These are phyloP conservation scores for Drosophila watanabei DNA, from an alignment of 1,140 invertebrate species.

Conservation along the genomic window DNA sequence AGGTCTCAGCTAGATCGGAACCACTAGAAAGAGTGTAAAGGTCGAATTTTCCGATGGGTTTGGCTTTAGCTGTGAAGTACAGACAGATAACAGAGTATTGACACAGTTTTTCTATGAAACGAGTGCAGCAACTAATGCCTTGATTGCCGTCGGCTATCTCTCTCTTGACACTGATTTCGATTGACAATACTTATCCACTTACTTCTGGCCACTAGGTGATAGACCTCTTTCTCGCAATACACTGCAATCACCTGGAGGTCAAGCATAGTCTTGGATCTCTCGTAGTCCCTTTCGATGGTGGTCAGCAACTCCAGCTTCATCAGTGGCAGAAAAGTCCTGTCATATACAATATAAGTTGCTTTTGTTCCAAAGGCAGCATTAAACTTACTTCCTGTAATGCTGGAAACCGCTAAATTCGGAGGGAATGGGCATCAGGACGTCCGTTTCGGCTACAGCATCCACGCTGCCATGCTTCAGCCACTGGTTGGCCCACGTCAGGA, in stretches of 20 bases:
- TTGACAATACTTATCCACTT: slow-evolving; percentile 3
- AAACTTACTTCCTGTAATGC: slow-evolving; percentile 71
- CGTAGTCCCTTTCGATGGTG: slow-evolving; percentile 64
- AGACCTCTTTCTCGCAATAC: slow-evolving; percentile 25
- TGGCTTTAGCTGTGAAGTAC: slow-evolving; percentile 28
- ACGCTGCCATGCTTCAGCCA: slow-evolving; percentile 61
- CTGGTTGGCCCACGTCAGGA: slow-evolving; percentile 71
- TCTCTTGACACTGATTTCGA: background rate
- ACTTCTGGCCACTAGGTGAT: slow-evolving; percentile 56
- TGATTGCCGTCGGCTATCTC: background rate
- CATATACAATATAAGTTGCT: background rate
- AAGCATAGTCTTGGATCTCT: slow-evolving; percentile 21
- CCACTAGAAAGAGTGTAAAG: slow-evolving; percentile 55
- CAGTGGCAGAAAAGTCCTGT: slow-evolving; percentile 68
- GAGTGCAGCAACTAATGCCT: background rate
- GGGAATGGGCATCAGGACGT: slow-evolving; percentile 67
- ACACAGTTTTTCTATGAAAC: background rate
- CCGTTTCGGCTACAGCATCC: slow-evolving; percentile 52
- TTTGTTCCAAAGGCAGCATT: background rate
- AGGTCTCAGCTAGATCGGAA: slow-evolving; percentile 36
- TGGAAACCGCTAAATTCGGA: slow-evolving; percentile 57
- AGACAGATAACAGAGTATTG: background rate
- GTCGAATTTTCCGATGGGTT: slow-evolving; percentile 34
- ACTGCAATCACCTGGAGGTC: slow-evolving; percentile 35
- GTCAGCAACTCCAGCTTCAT: slow-evolving; percentile 75